Evolutionary conservation across 2,888 invertebrate species (phyloP), one percentile per base, ranked within the genome.

Genomic region (Xanthorhoe designata): DNA sequence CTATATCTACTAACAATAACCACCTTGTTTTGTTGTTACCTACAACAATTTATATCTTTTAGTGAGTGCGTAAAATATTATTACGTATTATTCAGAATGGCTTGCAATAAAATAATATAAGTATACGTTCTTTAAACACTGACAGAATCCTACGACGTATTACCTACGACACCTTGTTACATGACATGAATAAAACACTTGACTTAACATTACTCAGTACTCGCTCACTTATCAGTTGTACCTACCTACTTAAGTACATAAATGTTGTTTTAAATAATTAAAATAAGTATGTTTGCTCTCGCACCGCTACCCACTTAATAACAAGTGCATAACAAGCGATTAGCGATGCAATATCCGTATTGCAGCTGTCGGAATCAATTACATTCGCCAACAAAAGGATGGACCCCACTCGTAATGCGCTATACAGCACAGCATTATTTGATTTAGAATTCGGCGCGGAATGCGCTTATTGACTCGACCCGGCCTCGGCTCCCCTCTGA

Each of bases 391-490:
- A 62, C 58, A 60, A 61, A 59, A 52, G 65, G 52, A 24, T 19
- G 57, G 55, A 9, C 59, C 55, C 38, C 15, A 9, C 13, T 32
- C 19, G 81, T 87, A 87, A 88, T 89, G 85, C 88, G 89, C 84
- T 82, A 82, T 85, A 84, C 88, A 42, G 19, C 61, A 85, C 88
- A 87, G 86, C 88, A 90, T 92, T 92, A 91, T 92, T 92, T 92
- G 91, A 92, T 92, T 92, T 91, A 88, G 87, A 91, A 92, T 92
- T 91, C 80, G 87, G 72, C 79, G 79, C 76, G 90, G 89, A 88
- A 89, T 90, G 89, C 82, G 84, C 86, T 89, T 87, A 91, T 90
- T 88, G 87, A 90, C 81, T 89, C 75, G 66, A 66, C 61, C 75
- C 78, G 38, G 38, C 38, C 24, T 24, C 24, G 32, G 0, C 32